Conservation (phyloP, 2,113 vertebrate genomes). For the Sylvilagus bachmani region DNA sequence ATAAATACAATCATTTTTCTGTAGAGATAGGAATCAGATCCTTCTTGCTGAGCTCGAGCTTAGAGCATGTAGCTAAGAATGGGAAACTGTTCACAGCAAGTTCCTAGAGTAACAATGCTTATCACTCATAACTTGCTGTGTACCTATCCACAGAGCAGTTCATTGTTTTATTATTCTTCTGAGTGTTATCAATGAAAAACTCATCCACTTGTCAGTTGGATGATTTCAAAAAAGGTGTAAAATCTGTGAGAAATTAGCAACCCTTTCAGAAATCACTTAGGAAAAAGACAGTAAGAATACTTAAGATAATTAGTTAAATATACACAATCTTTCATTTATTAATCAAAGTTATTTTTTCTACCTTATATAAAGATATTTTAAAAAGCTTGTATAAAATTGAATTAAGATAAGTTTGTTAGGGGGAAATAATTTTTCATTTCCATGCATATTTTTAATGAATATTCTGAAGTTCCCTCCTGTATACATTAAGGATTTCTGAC, state of each 20-base stretch:
- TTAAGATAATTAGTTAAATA: background rate
- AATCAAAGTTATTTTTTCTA: background rate
- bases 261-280: background rate
- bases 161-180: background rate
- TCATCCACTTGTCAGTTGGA: background rate
- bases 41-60: background rate
- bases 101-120: background rate
- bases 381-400: no score
- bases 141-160: background rate
- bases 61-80: background rate
- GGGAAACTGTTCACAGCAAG: background rate
- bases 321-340: background rate
- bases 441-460: no score
- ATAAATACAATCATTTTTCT: no score
- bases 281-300: background rate
- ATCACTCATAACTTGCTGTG: rapidly evolving
- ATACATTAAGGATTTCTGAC: background rate
- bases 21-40: background rate
- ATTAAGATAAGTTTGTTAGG: no score
- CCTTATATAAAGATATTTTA: background rate
- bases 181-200: background rate
- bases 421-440: no score
- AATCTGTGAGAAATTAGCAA: constrained; percentile 8
- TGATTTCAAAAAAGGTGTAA: background rate
- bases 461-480: no score